Percentiles rank a stretch among this genome's conserved stretches.
Evolutionary conservation across 2,113 vertebrate genomes (phyloP).

Genomic region (Stegastes partitus): DNA sequence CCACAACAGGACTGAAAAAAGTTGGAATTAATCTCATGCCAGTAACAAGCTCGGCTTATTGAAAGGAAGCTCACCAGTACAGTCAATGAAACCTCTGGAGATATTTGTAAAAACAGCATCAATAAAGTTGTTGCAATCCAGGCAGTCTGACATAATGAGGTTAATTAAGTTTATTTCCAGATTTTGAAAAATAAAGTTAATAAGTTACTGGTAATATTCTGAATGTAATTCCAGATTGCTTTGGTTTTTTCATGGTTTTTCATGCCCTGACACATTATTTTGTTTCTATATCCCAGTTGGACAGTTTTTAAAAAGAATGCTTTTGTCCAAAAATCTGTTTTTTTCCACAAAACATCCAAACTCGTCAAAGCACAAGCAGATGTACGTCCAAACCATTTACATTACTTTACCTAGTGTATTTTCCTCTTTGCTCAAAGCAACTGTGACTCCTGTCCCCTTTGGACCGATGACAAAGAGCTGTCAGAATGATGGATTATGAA

Average conservation of each 20-base stretch:
- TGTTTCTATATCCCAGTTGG: background rate
- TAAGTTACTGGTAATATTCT: background rate
- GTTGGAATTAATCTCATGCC: conserved; percentile 10
- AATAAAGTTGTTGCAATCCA: no score
- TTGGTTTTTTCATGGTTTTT: background rate
- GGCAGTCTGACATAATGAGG: no score
- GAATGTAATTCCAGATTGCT: background rate
- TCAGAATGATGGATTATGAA: conserved; percentile 78
- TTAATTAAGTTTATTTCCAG: no score
- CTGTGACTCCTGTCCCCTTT: conserved; percentile 61
- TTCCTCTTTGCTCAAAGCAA: conserved; percentile 37
- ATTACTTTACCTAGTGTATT: conserved; percentile 55
- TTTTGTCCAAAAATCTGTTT: background rate
- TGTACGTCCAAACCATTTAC: conserved; percentile 56
- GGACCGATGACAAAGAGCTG: conserved; percentile 70
- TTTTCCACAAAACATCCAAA: conserved; percentile 22
- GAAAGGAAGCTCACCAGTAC: background rate
- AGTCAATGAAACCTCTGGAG: background rate
- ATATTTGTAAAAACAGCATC: no score
- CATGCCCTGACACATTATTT: background rate
- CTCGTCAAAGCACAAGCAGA: conserved; percentile 55
- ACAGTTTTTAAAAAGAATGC: background rate
- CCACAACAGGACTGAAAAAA: conserved; percentile 12
- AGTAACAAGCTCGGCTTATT: conserved; percentile 7
- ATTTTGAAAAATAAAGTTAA: background rate